These are phyloP conservation scores for Lutjanus erythropterus DNA, from an alignment of 2,113 vertebrate genomes.

Conservation along the genomic window DNA sequence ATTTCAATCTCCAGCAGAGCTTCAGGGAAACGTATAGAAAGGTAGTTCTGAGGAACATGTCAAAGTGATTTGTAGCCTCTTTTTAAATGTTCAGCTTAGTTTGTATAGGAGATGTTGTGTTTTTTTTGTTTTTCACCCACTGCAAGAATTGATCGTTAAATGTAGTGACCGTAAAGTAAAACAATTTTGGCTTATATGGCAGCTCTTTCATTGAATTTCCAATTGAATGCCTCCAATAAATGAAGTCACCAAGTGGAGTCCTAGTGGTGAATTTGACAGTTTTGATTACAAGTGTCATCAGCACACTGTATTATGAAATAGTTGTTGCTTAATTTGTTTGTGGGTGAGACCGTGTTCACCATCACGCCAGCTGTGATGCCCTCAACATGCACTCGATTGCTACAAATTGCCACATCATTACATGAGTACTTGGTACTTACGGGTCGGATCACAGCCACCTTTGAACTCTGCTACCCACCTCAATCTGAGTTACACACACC, in stretches of 20 bases:
- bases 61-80: conserved; percentile 16
- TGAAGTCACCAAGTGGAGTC: conserved; percentile 39
- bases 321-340: conserved; percentile 20
- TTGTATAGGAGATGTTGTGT: conserved; percentile 37
- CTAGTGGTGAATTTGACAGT: conserved; percentile 28
- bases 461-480: too few species aligned
- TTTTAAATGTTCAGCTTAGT: conserved; percentile 44
- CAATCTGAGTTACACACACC: too few species aligned
- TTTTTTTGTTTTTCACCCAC: background rate
- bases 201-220: conserved; percentile 56
- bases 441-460: too few species aligned
- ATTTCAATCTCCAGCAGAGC: conserved; percentile 26
- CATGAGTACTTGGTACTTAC: too few species aligned
- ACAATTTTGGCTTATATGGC: conserved; percentile 47
- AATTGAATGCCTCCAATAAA: conserved; percentile 61
- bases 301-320: background rate
- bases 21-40: conserved; percentile 35
- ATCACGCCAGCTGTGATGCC: too few species aligned
- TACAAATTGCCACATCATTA: too few species aligned
- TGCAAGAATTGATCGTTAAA: conserved; percentile 17
- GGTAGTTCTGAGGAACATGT: conserved; percentile 27
- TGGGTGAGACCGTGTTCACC: too few species aligned
- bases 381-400: too few species aligned
- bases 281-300: conserved; percentile 1
- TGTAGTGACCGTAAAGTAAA: background rate